Conservation (phyloP, 2,113 vertebrate species). For the Chaetodon auriga region DNA sequence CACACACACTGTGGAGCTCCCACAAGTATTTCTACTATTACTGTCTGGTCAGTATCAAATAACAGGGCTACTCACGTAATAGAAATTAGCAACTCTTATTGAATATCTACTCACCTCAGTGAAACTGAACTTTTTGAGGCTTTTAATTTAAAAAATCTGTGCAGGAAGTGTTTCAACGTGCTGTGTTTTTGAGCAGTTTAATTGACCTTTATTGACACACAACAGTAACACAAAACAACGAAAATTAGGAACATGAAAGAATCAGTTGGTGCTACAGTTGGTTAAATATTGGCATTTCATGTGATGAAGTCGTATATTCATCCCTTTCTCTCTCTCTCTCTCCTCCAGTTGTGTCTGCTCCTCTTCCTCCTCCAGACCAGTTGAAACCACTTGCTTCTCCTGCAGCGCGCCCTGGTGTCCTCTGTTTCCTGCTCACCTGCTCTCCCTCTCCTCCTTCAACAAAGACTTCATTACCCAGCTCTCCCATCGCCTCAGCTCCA, state of each 20-base stretch:
- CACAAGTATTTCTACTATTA: constrained; percentile 1
- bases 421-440: constrained; percentile 87
- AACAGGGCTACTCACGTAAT: background rate
- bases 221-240: background rate
- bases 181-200: no score
- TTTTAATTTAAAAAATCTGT: background rate
- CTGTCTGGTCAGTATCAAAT: constrained; percentile 62
- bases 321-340: background rate
- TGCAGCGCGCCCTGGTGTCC: constrained; percentile 67
- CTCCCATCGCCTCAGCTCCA: constrained; percentile 84
- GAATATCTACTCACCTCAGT: no score
- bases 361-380: constrained; percentile 37
- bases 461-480: constrained; percentile 90
- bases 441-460: constrained; percentile 88
- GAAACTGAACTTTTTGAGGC: background rate
- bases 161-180: background rate
- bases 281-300: background rate
- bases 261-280: background rate
- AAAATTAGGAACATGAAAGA: no score
- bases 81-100: background rate
- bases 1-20: constrained; percentile 26
- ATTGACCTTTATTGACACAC: no score
- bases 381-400: constrained; percentile 28
- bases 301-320: background rate
- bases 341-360: constrained; percentile 55